These are phyloP conservation scores for Hippolais icterina DNA, from an alignment of 2,113 vertebrate genomes.

Conservation along the genomic window DNA sequence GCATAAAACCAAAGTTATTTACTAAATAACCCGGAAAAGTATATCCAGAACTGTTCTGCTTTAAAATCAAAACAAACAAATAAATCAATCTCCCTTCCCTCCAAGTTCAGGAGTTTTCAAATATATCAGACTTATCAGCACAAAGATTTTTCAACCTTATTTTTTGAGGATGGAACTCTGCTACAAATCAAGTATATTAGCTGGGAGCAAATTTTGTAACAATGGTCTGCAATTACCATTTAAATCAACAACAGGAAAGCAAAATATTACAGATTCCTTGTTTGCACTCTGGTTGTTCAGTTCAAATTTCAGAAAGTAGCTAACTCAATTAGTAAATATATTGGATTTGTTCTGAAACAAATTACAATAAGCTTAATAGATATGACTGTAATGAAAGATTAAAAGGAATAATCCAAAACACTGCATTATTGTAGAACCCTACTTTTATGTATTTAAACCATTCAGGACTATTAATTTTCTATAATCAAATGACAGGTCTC, in stretches of 20 bases:
- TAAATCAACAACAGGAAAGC: background rate
- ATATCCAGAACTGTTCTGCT: background rate
- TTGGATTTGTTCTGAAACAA: background rate
- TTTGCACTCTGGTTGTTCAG: background rate
- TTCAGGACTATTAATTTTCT: conserved; percentile 9
- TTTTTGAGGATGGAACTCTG: background rate
- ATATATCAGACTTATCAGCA: background rate
- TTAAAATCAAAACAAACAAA: background rate
- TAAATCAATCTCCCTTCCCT: background rate
- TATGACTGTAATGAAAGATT: background rate
- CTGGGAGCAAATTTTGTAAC: background rate
- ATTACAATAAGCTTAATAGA: background rate
- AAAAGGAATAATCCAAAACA: background rate
- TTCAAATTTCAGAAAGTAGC: background rate
- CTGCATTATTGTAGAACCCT: background rate
- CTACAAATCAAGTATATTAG: background rate
- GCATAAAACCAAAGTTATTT: background rate
- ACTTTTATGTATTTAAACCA: background rate
- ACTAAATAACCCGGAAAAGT: background rate
- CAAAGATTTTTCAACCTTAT: background rate
- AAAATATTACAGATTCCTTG: background rate
- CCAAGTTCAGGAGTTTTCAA: background rate
- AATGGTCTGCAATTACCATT: background rate
- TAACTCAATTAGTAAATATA: background rate
- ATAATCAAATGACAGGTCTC: background rate